phyloP scores from a whole-genome alignment of 2,113 vertebrate species.

The human (Homo sapiens) region DNA sequence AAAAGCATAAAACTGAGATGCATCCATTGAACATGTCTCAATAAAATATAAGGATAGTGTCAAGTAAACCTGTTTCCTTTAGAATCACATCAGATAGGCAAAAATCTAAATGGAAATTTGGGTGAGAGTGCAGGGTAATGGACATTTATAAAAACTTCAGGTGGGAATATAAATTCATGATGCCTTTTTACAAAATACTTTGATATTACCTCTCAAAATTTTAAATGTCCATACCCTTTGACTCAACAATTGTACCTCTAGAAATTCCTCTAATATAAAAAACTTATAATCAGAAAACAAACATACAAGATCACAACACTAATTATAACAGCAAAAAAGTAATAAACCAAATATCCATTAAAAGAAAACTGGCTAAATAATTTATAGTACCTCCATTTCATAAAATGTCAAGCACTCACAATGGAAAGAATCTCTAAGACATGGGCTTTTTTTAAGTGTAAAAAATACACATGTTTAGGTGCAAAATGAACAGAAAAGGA shows the following conservation, averaged over 20 bases:
- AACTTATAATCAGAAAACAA: not conserved
- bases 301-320: not conserved
- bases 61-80: not conserved
- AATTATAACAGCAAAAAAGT: constrained; percentile 8
- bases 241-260: not conserved
- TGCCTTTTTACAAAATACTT: not conserved
- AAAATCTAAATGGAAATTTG: constrained; percentile 5
- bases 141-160: not conserved
- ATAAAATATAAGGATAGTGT: not conserved
- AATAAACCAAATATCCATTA: not conserved
- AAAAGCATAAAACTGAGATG: not conserved
- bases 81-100: not conserved
- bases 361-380: constrained; percentile 6
- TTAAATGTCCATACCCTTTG: not conserved
- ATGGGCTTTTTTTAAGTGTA: not conserved
- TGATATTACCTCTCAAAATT: constrained; percentile 4
- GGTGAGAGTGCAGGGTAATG: not conserved
- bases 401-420: not conserved
- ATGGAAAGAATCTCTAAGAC: not conserved
- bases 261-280: constrained; percentile 14
- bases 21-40: not conserved
- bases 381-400: not conserved
- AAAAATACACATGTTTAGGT: not conserved
- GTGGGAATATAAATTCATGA: not conserved
- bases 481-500: not conserved